Base-by-base conservation (phyloP, 35 echinoderm and acorn worm genomes). In the Acanthaster planci region DNA sequence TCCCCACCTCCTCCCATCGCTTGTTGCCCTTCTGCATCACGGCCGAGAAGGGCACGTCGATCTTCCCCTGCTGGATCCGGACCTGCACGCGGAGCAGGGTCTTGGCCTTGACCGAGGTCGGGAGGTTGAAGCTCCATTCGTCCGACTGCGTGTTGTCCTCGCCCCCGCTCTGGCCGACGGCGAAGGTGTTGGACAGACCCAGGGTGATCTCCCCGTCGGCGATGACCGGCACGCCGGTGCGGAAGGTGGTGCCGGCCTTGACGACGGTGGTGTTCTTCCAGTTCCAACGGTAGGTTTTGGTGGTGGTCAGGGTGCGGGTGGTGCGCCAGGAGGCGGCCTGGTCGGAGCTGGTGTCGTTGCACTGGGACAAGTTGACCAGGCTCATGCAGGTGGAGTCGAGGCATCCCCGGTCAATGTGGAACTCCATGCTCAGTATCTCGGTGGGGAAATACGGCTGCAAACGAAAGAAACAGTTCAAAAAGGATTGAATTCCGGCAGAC, bases 281-380 rank as follows among this genome's bases (percentile, higher is more conserved):
- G 82, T 84, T 19, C 82, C 82, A 84, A 14, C 39, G 14, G 38
- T 84, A 84, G 10, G 82, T 84, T 37, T 67, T 84, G 32, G 82
- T 60, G 12, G 52, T 84, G 57, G 52, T 84, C 2, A 39, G 19
- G 16, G 36, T 67, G 38, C 32, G 55, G 19, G 1, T 37, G 7
- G 82, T 39, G 8, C 32, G 1, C 82, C 82, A 84, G 3, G 82
- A 60, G 37, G 82, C 52, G 19, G 7, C 6, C 39, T 84, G 82
- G 22, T 51, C 47, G 8, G 26, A 1, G 29, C 79, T 52, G 8
- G 39, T 3, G 44, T 82, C 47, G 35, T 82, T 82, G 21, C 47
- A 17, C 53, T 51, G 39, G 19, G 26, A 44, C 29, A 51, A 17
- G 44, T 82, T 82, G 47, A 82, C 38, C 15, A 82, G 79, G 19